phyloP scores from a whole-genome alignment of 2,797 vertebrate species.

The Acrossocheilus wenchowensis region DNA sequence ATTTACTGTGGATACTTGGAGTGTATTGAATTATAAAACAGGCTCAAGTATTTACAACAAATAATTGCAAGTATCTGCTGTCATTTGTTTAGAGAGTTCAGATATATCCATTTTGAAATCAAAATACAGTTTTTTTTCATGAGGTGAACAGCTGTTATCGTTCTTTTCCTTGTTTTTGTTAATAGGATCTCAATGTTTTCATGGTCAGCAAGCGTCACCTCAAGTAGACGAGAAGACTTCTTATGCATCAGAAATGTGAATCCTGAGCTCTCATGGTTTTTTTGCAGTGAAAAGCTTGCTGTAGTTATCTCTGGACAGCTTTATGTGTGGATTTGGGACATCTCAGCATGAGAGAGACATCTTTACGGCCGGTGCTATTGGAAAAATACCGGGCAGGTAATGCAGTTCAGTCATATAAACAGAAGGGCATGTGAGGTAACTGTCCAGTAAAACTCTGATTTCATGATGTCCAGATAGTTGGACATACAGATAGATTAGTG shows the following conservation, averaged over 20 bases:
- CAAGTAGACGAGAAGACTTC: constrained; percentile 8
- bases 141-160: constrained; percentile 15
- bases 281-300: constrained; percentile 54
- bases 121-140: neutral
- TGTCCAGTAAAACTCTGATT: constrained; percentile 2
- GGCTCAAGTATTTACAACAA: constrained; percentile 65
- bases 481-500: neutral
- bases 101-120: constrained; percentile 48
- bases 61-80: constrained; percentile 64
- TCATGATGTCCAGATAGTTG: neutral
- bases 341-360: constrained; percentile 75
- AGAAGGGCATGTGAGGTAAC: constrained; percentile 26
- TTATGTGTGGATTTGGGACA: constrained; percentile 78
- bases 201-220: constrained; percentile 15
- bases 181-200: constrained; percentile 35
- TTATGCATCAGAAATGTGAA: constrained; percentile 37
- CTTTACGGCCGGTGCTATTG: constrained; percentile 73
- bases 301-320: constrained; percentile 75
- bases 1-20: constrained; percentile 76
- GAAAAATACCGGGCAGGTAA: constrained; percentile 58
- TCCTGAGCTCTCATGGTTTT: constrained; percentile 35
- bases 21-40: constrained; percentile 70
- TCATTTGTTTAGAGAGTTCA: constrained; percentile 68
- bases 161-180: constrained; percentile 33
- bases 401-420: constrained; percentile 9